Base-by-base conservation (phyloP, 2,113 vertebrate genomes). In the Puma concolor region DNA sequence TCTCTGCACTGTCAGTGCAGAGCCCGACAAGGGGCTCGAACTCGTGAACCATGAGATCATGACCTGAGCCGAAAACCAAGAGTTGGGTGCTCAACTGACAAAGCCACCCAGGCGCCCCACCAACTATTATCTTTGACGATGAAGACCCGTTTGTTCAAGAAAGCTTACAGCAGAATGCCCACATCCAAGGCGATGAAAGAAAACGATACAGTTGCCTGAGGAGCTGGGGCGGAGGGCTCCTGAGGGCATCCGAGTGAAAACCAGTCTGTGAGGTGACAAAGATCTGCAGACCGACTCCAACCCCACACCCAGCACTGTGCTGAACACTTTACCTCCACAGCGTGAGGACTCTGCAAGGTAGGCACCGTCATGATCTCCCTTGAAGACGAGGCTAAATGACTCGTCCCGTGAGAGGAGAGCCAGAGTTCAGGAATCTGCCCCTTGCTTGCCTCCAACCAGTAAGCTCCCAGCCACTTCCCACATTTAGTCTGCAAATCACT, bases 201-300 rank as follows among this genome's bases (percentile, higher is more conserved):
- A 12, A 67, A 48, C 64, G 10, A 52, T 13, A 13, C 27, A 64
- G 33, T 52, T 33, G 1, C 50, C 17, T 66, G 44, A 16, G 14
- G 33, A 54, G 48, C 13, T 33, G 72, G 36, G 13, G 41, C 66
- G n/a, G n/a, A 8, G 31, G 48, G 31, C 41, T n/a, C 27, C 23
- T 33, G 25, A 27, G 67, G 57, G 25, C 41, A 13, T 19, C 27
- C 4, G 48, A 38, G 54, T 44, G 21, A 50, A 71, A 41, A 87
- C 4, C 14, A 16, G 50, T 31, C 1, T 1, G 4, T 4, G 25
- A 38, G 36, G 25, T 31, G 29, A 48, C 13, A 17, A 31, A 67
- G 29, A 44, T 19, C 7, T 2, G n/a, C 17, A 3, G 10, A 27
- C 7, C 0, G 31, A 31, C 38, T 60, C 36, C 41, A n/a, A 44